Percentiles rank a stretch among this genome's conserved stretches.
phyloP scores from a whole-genome alignment of 2,113 vertebrate species.

The Camelus dromedarius region DNA sequence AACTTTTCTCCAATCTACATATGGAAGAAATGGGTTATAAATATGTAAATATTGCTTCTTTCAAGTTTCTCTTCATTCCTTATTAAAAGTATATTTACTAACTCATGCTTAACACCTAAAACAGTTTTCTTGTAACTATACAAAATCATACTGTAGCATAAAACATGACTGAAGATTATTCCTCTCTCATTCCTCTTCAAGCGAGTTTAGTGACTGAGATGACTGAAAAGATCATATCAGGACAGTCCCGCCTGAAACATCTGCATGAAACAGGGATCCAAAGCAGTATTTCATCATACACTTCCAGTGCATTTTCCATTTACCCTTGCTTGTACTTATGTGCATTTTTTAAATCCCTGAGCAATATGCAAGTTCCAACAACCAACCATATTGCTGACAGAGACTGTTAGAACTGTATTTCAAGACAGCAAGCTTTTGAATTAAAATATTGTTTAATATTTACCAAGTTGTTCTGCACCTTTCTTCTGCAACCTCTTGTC shows the following conservation, averaged over 20 bases:
- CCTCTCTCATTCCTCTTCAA: background rate
- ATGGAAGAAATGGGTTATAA: background rate
- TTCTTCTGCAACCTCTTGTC: slow-evolving; percentile 24
- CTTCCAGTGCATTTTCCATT: background rate
- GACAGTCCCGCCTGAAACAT: background rate
- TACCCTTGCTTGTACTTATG: background rate
- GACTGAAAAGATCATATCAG: background rate
- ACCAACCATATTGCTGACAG: background rate
- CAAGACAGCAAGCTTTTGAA: background rate
- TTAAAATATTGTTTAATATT: slow-evolving; percentile 43
- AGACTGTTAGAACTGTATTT: background rate
- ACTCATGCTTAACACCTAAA: background rate
- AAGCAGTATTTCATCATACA: background rate
- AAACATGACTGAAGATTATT: background rate
- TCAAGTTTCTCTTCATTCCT: background rate
- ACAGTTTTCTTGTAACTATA: background rate
- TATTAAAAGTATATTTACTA: background rate
- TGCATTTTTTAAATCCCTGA: background rate
- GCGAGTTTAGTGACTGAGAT: background rate
- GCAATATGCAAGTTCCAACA: background rate
- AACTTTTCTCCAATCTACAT: background rate
- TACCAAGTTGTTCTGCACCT: slow-evolving; percentile 42
- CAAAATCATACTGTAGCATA: background rate
- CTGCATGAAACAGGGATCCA: background rate
- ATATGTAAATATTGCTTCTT: background rate